Conservation (phyloP, 2,113 vertebrate genomes). For the Calidris pygmaea region DNA sequence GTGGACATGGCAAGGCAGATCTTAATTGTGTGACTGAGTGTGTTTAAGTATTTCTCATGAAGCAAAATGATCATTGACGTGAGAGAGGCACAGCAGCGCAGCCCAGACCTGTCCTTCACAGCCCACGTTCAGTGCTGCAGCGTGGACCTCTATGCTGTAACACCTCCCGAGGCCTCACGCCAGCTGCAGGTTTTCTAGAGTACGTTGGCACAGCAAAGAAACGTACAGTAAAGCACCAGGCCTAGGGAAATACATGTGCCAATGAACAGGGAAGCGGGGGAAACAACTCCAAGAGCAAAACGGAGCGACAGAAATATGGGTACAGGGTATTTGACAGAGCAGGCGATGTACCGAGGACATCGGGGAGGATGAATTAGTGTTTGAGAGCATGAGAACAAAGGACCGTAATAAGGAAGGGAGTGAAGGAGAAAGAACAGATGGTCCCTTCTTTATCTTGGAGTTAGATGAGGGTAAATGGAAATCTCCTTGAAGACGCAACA, state of each 20-base stretch:
- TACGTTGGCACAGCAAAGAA: neutral
- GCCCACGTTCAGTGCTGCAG: neutral
- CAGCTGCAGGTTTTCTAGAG: neutral
- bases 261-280: neutral
- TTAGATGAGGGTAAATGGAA: constrained; percentile 60
- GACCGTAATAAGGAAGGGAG: neutral
- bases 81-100: neutral
- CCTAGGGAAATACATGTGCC: neutral
- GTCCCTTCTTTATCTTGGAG: constrained; percentile 55
- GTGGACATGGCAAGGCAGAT: neutral
- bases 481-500: constrained; percentile 45
- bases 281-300: neutral
- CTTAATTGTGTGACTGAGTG: neutral
- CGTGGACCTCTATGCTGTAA: neutral
- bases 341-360: neutral
- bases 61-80: neutral
- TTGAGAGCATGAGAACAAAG: constrained; percentile 14
- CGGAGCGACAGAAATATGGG: neutral
- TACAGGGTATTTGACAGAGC: neutral
- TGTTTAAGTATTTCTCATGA: neutral
- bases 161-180: neutral
- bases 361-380: neutral
- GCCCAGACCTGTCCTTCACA: neutral
- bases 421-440: constrained; percentile 58
- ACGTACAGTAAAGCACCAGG: neutral